These are phyloP conservation scores for Illadopsis cleaveri DNA, from an alignment of 2,113 vertebrate species.

Conservation along the genomic window DNA sequence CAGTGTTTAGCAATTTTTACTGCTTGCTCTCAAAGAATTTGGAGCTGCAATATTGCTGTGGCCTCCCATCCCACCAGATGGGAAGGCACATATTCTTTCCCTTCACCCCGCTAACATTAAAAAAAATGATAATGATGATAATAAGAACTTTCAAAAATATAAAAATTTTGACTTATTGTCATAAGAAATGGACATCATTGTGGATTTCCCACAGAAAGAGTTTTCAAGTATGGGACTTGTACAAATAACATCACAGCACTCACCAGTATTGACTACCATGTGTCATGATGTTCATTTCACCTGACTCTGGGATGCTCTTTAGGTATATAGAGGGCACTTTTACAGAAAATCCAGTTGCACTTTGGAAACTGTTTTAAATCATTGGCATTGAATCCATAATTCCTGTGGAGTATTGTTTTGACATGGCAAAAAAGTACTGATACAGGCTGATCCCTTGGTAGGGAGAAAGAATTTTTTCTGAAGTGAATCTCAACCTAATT, in stretches of 20 bases:
- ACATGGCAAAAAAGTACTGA: background rate
- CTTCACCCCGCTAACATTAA: fast-evolving
- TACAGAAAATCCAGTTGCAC: background rate
- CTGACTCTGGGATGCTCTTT: background rate
- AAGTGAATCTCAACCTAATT: background rate
- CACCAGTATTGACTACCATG: background rate
- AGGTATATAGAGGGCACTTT: background rate
- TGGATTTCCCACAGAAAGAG: background rate
- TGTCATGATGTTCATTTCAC: background rate
- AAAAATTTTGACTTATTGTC: background rate
- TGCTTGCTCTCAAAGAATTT: background rate
- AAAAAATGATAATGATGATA: background rate
- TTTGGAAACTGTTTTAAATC: background rate
- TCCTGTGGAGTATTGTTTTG: background rate
- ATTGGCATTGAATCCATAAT: background rate
- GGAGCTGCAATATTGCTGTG: background rate
- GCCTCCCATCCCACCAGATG: background rate
- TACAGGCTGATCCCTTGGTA: background rate
- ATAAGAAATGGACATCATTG: fast-evolving
- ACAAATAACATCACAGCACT: background rate
- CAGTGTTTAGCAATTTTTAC: background rate
- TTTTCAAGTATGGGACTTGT: background rate
- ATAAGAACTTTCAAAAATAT: background rate
- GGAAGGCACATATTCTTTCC: background rate
- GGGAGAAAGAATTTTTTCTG: background rate